A percentile compares a stretch with the other conserved stretches of the same genome.
These are phyloP conservation scores for Volucella bombylans DNA, from an alignment of 2,888 invertebrate genomes.

Conservation along the genomic window DNA sequence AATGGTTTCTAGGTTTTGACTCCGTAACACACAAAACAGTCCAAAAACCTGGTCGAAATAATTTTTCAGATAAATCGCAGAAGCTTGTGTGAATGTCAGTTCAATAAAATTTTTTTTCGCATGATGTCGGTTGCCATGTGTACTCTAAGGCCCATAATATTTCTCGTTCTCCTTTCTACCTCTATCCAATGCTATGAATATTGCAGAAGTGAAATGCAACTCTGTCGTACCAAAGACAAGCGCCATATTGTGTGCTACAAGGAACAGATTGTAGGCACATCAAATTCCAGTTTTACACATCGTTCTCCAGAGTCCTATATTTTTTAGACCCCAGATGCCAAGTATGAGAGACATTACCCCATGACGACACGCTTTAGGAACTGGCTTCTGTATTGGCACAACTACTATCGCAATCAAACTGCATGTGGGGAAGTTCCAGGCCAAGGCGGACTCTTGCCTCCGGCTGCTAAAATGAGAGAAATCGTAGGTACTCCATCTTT, in stretches of 20 bases:
- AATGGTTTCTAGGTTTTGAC: no score
- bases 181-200: constrained; percentile 42
- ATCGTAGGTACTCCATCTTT: constrained; percentile 29
- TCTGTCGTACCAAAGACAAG: constrained; percentile 18
- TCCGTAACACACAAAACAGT: no score
- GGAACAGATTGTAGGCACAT: constrained; percentile 54
- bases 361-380: constrained; percentile 46
- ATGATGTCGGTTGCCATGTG: no score
- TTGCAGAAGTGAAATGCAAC: constrained; percentile 30
- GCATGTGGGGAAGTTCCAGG: constrained; percentile 51
- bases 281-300: neutral
- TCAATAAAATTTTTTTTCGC: no score
- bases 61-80: no score
- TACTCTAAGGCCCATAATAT: no score
- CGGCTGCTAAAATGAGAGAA: constrained; percentile 46
- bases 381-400: constrained; percentile 56
- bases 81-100: no score
- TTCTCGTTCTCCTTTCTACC: neutral
- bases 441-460: neutral
- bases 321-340: constrained; percentile 21
- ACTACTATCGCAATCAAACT: constrained; percentile 51
- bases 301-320: neutral
- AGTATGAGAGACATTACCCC: constrained; percentile 36
- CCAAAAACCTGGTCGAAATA: no score
- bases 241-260: constrained; percentile 47